phyloP scores from a whole-genome alignment of 1,140 invertebrate species.

The Neuroterus valhalla region DNA sequence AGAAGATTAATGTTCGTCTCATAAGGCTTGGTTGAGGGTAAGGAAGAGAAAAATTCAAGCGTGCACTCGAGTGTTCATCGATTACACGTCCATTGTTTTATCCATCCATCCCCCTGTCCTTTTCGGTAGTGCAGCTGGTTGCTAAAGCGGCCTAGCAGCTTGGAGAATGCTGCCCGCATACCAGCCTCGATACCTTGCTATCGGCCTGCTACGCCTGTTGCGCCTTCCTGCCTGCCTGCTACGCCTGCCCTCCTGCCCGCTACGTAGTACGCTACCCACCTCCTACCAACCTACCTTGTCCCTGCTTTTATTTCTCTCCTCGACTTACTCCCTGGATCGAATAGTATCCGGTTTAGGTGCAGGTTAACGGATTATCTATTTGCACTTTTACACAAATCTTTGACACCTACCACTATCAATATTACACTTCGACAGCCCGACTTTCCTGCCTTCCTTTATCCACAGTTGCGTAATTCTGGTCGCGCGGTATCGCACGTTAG shows the following conservation, averaged over 20 bases:
- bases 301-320: no score
- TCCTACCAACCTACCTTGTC: not conserved
- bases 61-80: conserved; percentile 32
- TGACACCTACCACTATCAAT: conserved; percentile 6
- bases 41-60: conserved; percentile 31
- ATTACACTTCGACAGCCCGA: not conserved
- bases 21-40: conserved; percentile 5
- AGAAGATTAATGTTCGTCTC: conserved; percentile 30
- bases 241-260: conserved; percentile 53
- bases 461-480: not conserved
- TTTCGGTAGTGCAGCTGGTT: conserved; percentile 53
- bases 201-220: conserved; percentile 5
- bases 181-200: conserved; percentile 33
- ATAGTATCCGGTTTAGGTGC: conserved; percentile 30
- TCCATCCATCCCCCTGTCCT: conserved; percentile 31
- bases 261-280: not conserved
- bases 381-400: conserved; percentile 9
- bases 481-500: not conserved
- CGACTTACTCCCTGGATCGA: no score
- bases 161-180: conserved; percentile 65
- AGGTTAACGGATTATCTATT: conserved; percentile 29
- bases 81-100: conserved; percentile 44
- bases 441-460: not conserved
- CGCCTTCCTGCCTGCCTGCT: conserved; percentile 5
- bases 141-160: conserved; percentile 64